Percentiles rank a stretch among this genome's conserved stretches.
phyloP scores from a whole-genome alignment of 2,113 vertebrate species.

The Cyphomyrus discorhynchus region DNA sequence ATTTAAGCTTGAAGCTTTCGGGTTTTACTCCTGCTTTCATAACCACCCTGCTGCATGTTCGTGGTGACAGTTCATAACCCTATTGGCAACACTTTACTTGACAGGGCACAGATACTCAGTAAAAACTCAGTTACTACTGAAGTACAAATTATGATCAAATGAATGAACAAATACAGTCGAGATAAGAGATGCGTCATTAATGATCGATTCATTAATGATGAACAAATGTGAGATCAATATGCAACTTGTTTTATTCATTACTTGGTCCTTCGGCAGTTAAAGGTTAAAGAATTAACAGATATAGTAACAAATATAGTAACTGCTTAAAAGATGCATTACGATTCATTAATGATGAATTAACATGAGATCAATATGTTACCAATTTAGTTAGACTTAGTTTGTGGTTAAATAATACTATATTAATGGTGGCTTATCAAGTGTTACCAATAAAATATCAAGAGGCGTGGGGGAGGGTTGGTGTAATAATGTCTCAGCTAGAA shows the following conservation, averaged over 20 bases:
- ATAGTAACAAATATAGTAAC: not conserved
- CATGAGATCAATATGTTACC: not conserved
- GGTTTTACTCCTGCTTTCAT: not conserved
- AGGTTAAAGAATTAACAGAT: not conserved
- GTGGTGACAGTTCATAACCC: not conserved
- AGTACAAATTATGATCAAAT: not conserved
- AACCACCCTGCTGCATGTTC: not conserved
- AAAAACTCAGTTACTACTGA: not conserved
- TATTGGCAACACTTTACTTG: not conserved
- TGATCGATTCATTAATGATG: not conserved
- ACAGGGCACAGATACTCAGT: not conserved
- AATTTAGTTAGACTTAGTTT: not conserved
- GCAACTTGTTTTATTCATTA: not conserved
- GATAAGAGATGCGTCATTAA: not conserved
- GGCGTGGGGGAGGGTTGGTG: not conserved
- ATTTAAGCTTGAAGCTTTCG: not conserved
- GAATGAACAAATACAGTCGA: not conserved
- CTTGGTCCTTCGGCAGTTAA: not conserved
- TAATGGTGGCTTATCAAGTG: not conserved
- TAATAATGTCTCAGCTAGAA: not conserved
- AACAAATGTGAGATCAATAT: not conserved
- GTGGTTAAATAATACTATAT: not conserved
- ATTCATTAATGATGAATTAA: not conserved
- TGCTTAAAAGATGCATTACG: not conserved
- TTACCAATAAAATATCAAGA: not conserved